Evolutionary conservation across 2,888 invertebrate genomes (phyloP), one percentile per base, ranked within the genome.

Genomic region (Ctena decussata): DNA sequence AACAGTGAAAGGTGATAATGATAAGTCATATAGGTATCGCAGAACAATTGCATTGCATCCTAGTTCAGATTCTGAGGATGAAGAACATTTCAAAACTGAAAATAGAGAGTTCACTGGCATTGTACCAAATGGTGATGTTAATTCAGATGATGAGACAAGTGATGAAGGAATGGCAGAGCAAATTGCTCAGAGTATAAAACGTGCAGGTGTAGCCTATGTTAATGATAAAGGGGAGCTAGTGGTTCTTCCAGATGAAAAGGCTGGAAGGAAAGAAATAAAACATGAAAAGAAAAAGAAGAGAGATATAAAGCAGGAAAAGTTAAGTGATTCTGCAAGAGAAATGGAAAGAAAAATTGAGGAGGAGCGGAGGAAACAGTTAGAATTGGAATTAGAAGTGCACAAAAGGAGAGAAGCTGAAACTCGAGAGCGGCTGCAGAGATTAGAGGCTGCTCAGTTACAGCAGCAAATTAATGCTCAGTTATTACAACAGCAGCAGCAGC

Each of bases 181-280:
- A 37, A 77, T 86, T 30, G 75, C 85, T 30, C 75, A 85, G 70
- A 75, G 80, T 18, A 85, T 91, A 82, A 92, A 89, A 79, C 84
- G 91, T 18, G 92, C 93, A n/a, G 93, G 93, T 24, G 91, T 92
- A 27, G 92, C 92, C 27, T 93, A 94, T 70, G 86, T 92, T 11
- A 91, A 89, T 69, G 77, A 82, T 30, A 89, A 91, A 18, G 92
- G 92, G 30, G 89, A 94, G 76, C 87, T 93, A 32, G 90, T 93
- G 18, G 76, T 93, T 11, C 35, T 92, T 37, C 92, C 92, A 2
- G 92, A 92, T 27, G 86, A 87, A 46, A 84, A 91, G n/a, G 81
- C 78, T 57, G 73, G 0, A 93, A 73, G 86, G 11, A 87, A 82
- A n/a, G 90, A 90, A 65, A 91, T 91, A 83, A 91, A 92, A 78